Conservation (phyloP, 2,797 vertebrate species). For the Cyprinodon diabolis region DNA sequence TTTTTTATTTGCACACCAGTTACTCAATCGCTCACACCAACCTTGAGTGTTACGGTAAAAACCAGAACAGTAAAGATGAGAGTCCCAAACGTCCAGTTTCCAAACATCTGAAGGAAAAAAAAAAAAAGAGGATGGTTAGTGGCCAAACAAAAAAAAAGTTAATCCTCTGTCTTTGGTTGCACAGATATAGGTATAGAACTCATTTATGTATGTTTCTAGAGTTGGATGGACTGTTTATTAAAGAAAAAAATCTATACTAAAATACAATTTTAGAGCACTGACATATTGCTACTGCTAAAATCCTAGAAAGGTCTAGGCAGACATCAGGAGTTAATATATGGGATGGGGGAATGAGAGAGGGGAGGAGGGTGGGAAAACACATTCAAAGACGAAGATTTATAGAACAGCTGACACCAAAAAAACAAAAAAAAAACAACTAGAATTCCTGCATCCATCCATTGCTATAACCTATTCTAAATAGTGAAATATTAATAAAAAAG, state of each 20-base stretch:
- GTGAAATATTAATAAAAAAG: slow-evolving; percentile 20
- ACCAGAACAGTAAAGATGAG: slow-evolving; percentile 97
- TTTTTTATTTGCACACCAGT: not conserved
- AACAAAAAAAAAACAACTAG: not conserved
- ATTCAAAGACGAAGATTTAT: slow-evolving; percentile 34
- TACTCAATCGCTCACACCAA: slow-evolving; percentile 57
- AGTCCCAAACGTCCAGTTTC: slow-evolving; percentile 98
- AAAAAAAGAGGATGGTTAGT: slow-evolving; percentile 19
- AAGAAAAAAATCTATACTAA: not conserved
- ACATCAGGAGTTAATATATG: slow-evolving; percentile 57
- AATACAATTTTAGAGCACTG: slow-evolving; percentile 1
- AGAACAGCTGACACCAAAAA: slow-evolving; percentile 19
- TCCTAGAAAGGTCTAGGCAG: slow-evolving; percentile 41
- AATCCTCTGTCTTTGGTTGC: slow-evolving; percentile 13
- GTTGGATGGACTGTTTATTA: not conserved
- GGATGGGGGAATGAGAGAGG: slow-evolving; percentile 35
- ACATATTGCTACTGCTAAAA: slow-evolving; percentile 37
- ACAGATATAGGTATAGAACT: not conserved
- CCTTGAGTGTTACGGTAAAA: slow-evolving; percentile 97
- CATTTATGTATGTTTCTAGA: slow-evolving; percentile 5
- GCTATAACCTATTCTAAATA: slow-evolving; percentile 3
- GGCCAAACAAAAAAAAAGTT: not conserved
- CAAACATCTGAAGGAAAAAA: slow-evolving; percentile 86
- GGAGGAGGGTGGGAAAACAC: slow-evolving; percentile 12
- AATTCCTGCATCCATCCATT: slow-evolving; percentile 20